phyloP scores from a whole-genome alignment of 2,888 invertebrate species.

The Mimachlamys varia region DNA sequence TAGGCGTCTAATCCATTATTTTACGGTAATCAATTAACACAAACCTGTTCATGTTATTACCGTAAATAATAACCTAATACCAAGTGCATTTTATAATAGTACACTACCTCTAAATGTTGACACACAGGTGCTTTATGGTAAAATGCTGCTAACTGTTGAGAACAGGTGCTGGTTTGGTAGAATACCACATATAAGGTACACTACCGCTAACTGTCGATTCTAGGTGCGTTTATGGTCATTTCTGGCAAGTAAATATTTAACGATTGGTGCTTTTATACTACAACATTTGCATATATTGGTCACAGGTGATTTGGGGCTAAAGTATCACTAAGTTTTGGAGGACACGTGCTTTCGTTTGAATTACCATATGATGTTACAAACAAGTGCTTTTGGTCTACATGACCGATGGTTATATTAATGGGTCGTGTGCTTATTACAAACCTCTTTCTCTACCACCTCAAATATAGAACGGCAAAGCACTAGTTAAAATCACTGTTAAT shows the following conservation, averaged over 20 bases:
- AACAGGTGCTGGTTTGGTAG: not conserved
- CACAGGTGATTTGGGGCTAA: not conserved
- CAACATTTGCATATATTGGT: not conserved
- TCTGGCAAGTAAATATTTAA: not conserved
- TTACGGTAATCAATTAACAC: not conserved
- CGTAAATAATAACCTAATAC: not conserved
- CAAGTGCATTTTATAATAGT: not conserved
- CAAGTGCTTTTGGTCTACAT: not conserved
- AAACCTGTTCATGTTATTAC: not conserved
- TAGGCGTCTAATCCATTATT: not conserved
- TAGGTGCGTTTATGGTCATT: not conserved
- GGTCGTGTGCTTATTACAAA: slow-evolving; percentile 28
- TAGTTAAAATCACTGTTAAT: not conserved
- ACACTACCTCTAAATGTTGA: not conserved
- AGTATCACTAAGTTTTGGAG: not conserved
- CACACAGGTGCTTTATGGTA: not conserved
- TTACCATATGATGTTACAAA: not conserved
- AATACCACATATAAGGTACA: not conserved
- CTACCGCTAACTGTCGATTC: not conserved
- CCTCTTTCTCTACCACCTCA: not conserved
- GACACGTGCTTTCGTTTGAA: not conserved
- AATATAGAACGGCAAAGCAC: not conserved
- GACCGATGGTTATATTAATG: not conserved
- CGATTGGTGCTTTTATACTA: not conserved
- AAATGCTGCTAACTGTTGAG: not conserved